Base-by-base conservation (phyloP, 53 echinoderm and acorn worm genomes). In the Holothuria scabra region DNA sequence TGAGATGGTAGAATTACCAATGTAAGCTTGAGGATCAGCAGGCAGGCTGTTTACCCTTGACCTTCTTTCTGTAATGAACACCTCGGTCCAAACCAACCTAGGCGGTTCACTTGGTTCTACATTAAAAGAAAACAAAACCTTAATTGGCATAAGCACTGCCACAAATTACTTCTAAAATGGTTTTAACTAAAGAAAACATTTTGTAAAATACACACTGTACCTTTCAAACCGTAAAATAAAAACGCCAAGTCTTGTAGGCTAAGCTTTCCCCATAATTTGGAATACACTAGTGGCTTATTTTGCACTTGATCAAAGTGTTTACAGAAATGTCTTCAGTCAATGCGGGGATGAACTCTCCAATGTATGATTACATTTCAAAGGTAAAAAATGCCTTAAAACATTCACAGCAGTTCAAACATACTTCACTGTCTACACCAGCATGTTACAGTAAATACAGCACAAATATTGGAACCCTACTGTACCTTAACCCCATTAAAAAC, bases 11-110 rank as follows among this genome's bases (percentile, higher is more conserved):
- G 80, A 25, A 44, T 81, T 76, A 20, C 23, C 26, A 34, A 81
- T 74, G 56, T 85, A 88, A 10, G 72, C 71, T 1, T 23, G 59
- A 4, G 91, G 91, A 38, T 93, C 85, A 4, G 93, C 96, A 10
- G 94, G 92, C 37, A 97, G 49, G 58, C 94, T 94, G 41, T 87
- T 92, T 28, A 97, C 86, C 28, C 88, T 88, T 19, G 97, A 90
- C 29, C 80, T 67, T 1, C 87, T 74, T 21, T 82, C 91, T 11
- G 33, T 12, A 12, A 49, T 64, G 35, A 82, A 56, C 0, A 92
- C 82, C 67, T 94, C 94, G 0, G 93, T 89, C 97, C 97, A 97
- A n/a, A 97, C 85, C 24, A 97, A 84, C 21, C 81, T 67, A 10
- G 88, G 88, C 4, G 59, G 57, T 60, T 76, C 78, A 30, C 76